These are phyloP conservation scores for Megastigmus dorsalis DNA, from an alignment of 2,888 invertebrate species.

Conservation along the genomic window DNA sequence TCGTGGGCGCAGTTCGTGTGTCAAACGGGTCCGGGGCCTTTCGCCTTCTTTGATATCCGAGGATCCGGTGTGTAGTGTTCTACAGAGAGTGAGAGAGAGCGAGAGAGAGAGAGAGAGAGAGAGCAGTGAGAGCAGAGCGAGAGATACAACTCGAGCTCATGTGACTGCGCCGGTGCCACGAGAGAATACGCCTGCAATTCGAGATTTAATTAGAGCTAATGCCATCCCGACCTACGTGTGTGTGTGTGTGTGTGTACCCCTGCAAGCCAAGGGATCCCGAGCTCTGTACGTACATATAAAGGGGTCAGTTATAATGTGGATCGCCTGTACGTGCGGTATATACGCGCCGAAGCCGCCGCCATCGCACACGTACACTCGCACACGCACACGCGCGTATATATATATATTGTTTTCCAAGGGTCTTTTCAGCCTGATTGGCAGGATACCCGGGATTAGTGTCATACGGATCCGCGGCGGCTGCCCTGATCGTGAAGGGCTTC, in stretches of 20 bases:
- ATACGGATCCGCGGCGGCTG: conserved; percentile 54
- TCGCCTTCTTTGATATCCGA: conserved; percentile 66
- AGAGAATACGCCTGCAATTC: conserved; percentile 61
- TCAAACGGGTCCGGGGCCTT: conserved; percentile 65
- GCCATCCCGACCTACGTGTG: conserved; percentile 26
- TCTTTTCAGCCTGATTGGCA: conserved; percentile 61
- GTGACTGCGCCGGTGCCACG: conserved; percentile 28
- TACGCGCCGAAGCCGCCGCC: too few species aligned
- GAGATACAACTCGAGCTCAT: not conserved
- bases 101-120: conserved; percentile 5
- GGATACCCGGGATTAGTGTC: conserved; percentile 62
- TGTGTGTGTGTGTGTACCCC: not conserved
- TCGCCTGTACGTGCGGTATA: too few species aligned
- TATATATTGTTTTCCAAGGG: conserved; percentile 57
- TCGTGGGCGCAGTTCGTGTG: conserved; percentile 58
- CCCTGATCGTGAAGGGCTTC: conserved; percentile 54
- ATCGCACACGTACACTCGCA: too few species aligned
- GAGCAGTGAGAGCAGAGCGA: not conserved
- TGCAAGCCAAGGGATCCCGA: not conserved
- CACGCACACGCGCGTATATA: not conserved
- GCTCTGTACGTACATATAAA: too few species aligned
- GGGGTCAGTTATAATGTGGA: conserved; percentile 43
- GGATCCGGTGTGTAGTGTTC: conserved; percentile 45
- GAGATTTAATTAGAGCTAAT: conserved; percentile 69
- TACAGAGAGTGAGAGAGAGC: conserved; percentile 17